Conservation (phyloP, 53 echinoderm and acorn worm species). For the Zoroaster sp. region DNA sequence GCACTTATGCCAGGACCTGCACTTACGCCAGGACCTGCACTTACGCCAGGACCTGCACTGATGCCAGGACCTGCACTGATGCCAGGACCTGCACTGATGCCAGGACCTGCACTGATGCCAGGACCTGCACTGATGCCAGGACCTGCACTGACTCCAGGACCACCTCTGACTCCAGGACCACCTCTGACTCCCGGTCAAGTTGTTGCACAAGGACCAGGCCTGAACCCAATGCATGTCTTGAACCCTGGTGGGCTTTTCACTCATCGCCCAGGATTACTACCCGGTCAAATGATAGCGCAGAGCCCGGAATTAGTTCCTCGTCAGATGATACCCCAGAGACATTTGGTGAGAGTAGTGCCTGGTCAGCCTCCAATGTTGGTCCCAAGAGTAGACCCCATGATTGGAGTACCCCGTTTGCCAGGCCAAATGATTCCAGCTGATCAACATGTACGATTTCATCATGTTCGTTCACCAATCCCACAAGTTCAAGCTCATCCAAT, state of each 20-base stretch:
- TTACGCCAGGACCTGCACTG: background rate
- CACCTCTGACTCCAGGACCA: conserved; percentile 13
- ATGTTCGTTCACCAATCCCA: background rate
- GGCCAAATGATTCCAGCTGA: background rate
- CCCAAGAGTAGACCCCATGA: background rate
- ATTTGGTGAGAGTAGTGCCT: conserved; percentile 16
- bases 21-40: too few relatives aligned
- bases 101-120: background rate
- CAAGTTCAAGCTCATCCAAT: background rate
- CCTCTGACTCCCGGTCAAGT: conserved; percentile 1
- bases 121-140: background rate
- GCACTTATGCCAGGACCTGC: too few relatives aligned
- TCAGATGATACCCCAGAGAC: conserved; percentile 35
- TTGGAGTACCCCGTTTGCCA: background rate
- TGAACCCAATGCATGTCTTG: background rate
- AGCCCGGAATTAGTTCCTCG: background rate
- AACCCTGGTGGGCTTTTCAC: background rate
- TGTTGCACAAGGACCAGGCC: background rate
- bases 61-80: background rate
- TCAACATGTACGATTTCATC: background rate
- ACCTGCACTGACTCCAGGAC: background rate
- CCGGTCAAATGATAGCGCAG: background rate
- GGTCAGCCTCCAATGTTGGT: conserved; percentile 29
- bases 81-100: conserved; percentile 5
- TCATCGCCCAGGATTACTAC: conserved; percentile 30